Base-by-base conservation (phyloP, 2,113 vertebrate species). In the Raphicerus campestris region DNA sequence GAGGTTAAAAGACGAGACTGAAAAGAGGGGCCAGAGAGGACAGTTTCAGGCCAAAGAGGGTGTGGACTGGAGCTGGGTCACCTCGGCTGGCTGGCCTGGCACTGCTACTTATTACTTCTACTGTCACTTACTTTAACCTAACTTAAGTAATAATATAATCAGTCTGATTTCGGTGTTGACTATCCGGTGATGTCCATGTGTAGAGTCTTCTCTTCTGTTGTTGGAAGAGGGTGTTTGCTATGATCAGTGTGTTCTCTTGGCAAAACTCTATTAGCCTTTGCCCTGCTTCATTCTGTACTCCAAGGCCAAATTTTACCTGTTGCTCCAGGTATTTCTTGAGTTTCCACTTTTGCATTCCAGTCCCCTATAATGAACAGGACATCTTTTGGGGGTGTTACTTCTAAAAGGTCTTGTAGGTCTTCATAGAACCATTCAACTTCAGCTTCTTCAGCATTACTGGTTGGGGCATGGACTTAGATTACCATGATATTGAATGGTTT, bases 61-160 rank as follows among this genome's bases (percentile, higher is more conserved):
- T 53, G 4, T 7, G 15, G 28, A 53, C 42, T 1, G 10, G 0
- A 32, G 17, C 14, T 6, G 7, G 16, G 35, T 22, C 55, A 53
- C 87, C 55, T 14, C 3, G 2, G 4, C 26, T 61, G 9, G 4
- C 19, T 20, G 22, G 39, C 13, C 42, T 86, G 58, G 51, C 58
- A 5, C 84, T 53, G 47, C 56, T 32, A 80, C 7, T 15, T 51
- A 78, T 51, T 8, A 53, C 14, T 47, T n/a, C 39, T 56, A 39
- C 35, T n/a, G 14, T n/a, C 32, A 39, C 42, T 88, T 24, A 88
- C 17, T 93, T 77, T 92, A 70, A 63, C n/a, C 55, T 49, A 49
- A 15, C 19, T 73, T 47, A 51, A 70, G 63, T 20, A 35, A 70
- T 70, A 35, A 70, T 70, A 11, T 20, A 70, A 70, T 70, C 63